Evolutionary conservation across 2,888 invertebrate genomes (phyloP), one percentile per base, ranked within the genome.

Genomic region (Xanthia togata): DNA sequence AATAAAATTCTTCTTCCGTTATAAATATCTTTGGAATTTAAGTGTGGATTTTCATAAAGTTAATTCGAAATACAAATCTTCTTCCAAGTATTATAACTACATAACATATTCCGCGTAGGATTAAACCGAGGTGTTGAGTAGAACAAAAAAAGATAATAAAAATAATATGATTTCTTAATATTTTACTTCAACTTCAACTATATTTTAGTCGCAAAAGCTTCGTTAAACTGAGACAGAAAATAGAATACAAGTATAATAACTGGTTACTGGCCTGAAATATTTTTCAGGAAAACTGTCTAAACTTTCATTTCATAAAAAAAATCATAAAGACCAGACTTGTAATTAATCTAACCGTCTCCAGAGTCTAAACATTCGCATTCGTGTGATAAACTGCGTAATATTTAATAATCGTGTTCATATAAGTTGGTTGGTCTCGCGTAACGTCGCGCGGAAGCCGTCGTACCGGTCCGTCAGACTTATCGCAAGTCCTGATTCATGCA

Each of bases 401-500:
- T 72, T 71, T 47, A 73, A 71, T 55, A 73, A 71, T 67, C 60
- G 79, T 70, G 69, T 68, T 75, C 68, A 70, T 72, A 64, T 55
- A 74, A 82, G 78, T 80, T 73, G 47, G 71, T 69, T 75, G 75
- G 82, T 88, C 84, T 77, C 68, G 86, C 89, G 88, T 90, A 89
- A 91, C 85, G 85, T 84, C 81, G 83, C 87, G 82, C 92, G 90
- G 92, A 89, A 91, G 92, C 90, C 85, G 88, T 89, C 89, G 76
- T 70, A 93, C 93, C 93, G 92, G 93, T 92, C 91, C 67, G 83
- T 70, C 81, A 88, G 83, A 89, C 85, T 90, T 89, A 91, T 90
- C 90, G 90, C 90, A 88, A 88, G 84, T 83, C 83, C 87, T 76
- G 77, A 88, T 87, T 90, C 89, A 92, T 91, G 87, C 87, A 89